Conservation (phyloP, 2,888 invertebrate genomes). For the Trachelus stipa region DNA sequence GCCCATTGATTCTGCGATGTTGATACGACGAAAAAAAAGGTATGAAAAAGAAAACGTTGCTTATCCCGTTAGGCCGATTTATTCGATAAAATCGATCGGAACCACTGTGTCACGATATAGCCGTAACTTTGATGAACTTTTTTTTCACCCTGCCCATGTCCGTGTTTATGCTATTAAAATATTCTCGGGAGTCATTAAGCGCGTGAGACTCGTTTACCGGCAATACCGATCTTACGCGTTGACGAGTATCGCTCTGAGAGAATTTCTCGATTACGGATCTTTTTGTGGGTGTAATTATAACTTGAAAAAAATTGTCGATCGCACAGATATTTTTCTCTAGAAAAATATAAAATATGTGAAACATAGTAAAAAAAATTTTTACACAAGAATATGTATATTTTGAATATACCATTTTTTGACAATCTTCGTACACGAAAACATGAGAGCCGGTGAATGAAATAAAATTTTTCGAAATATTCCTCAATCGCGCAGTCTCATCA, state of each 20-base stretch:
- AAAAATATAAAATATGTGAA: too few relatives aligned
- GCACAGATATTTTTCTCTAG: too few relatives aligned
- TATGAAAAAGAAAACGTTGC: neutral
- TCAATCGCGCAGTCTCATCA: neutral
- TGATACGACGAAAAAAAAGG: neutral
- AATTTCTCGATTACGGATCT: neutral
- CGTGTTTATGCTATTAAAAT: neutral
- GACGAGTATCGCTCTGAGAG: neutral
- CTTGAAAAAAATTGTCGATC: neutral
- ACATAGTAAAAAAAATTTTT: too few relatives aligned
- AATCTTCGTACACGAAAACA: neutral
- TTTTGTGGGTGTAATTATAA: neutral
- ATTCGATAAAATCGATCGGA: neutral
- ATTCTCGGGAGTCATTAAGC: too few relatives aligned
- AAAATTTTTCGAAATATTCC: neutral
- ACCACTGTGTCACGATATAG: neutral
- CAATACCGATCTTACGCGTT: neutral
- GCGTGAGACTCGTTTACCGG: neutral
- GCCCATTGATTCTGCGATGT: neutral
- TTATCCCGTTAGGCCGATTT: neutral
- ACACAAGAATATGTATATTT: too few relatives aligned
- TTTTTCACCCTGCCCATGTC: neutral
- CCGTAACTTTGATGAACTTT: neutral
- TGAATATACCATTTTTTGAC: too few relatives aligned
- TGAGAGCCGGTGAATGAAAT: neutral